Conservation (phyloP, 2,797 vertebrate species). For the Cyclopterus lumpus region DNA sequence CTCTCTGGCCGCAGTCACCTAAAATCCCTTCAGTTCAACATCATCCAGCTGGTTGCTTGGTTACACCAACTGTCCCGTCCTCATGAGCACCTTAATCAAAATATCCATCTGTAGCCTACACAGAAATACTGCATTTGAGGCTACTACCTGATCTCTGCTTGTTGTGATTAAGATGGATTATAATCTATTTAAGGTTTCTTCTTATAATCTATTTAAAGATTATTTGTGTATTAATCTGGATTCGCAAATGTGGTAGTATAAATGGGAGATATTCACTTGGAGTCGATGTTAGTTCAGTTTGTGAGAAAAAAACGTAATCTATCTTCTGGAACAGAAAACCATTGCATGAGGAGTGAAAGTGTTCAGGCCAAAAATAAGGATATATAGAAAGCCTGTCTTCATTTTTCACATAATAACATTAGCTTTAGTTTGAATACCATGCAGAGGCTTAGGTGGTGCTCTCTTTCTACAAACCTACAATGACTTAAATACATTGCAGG, state of each 20-base stretch:
- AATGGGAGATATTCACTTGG: conserved; percentile 18
- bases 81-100: conserved; percentile 33
- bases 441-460: not conserved
- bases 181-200: conserved; percentile 49
- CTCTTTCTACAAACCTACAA: not conserved
- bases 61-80: conserved; percentile 32
- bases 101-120: conserved; percentile 32
- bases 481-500: conserved; percentile 8
- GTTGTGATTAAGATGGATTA: conserved; percentile 46
- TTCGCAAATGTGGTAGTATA: conserved; percentile 46
- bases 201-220: conserved; percentile 57
- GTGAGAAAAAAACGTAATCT: not conserved
- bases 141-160: not conserved
- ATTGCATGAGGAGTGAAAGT: not conserved
- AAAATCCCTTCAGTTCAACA: conserved; percentile 60
- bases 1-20: conserved; percentile 55
- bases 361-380: not conserved
- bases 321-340: not conserved
- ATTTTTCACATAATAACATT: conserved; percentile 26
- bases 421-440: conserved; percentile 31
- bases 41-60: conserved; percentile 32
- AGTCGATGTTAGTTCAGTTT: conserved; percentile 3
- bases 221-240: conserved; percentile 37
- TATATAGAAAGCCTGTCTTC: not conserved
- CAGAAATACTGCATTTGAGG: conserved; percentile 2